Evolutionary conservation across 2,797 vertebrate genomes (phyloP), one percentile per base, ranked within the genome.

Genomic region (Diceros bicornis): DNA sequence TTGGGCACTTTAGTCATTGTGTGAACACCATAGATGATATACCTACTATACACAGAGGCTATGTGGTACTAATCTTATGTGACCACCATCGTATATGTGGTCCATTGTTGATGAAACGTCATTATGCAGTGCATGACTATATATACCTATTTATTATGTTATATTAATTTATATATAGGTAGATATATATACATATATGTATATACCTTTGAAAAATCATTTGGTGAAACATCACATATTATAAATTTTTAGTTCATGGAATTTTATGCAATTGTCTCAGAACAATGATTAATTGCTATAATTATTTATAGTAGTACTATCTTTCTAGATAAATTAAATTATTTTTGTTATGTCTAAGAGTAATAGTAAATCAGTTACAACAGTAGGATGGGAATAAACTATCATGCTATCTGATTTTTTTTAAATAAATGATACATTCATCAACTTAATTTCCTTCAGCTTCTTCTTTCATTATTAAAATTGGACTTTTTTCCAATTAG

Each of bases 331-430:
- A 79, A 71, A 47, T 64, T 47, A 91, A 81, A 32, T 95, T 97
- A 52, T 96, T 95, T 74, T 94, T 37, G 94, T 74, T 64, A 14
- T 83, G 50, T 97, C 59, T 94, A 92, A 41, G 75, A 98, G 68
- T 89, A 98, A 97, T 97, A 66, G 90, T 90, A 98, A 97, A 98
- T 97, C 94, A 96, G 34, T 82, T 82, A 74, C 89, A 96, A 97
- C 83, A 97, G 55, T 13, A 95, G 78, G 96, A 96, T 96, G 97
- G 97, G 91, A 96, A 96, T 97, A 96, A 93, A 52, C 44, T 97
- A 94, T 88, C 98, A 86, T 96, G 97, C 94, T 97, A 97, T 94
- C 96, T 97, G 91, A 77, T 97, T 96, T 97, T 85, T 85, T 72
- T 91, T 97, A 96, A 59, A 85, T 89, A 91, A 97, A 97, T 89